phyloP scores from a whole-genome alignment of 2,113 vertebrate genomes.

The Neogale vison region DNA sequence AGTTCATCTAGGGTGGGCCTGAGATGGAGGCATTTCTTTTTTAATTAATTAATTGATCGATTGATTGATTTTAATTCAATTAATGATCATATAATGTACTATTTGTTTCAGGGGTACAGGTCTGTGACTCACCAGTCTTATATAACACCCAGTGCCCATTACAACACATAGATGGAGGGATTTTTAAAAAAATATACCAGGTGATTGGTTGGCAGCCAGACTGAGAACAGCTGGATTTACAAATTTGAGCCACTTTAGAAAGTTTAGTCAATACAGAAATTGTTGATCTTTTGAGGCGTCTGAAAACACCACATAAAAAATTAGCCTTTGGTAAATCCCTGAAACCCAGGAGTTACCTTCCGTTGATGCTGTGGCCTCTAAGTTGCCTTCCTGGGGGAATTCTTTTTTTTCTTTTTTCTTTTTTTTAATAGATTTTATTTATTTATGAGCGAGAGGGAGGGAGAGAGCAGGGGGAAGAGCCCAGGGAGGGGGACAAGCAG shows the following conservation, averaged over 20 bases:
- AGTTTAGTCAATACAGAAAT: neutral
- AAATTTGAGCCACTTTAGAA: neutral
- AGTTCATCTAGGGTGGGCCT: neutral
- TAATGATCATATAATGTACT: too few species aligned
- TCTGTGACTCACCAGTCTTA: neutral
- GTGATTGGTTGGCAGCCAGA: neutral
- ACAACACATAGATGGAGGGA: neutral
- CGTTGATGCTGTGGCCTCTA: neutral
- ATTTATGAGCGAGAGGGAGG: neutral
- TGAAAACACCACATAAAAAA: neutral
- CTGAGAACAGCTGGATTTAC: neutral
- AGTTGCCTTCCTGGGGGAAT: neutral
- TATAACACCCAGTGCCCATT: neutral
- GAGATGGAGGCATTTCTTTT: neutral
- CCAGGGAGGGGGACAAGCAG: neutral
- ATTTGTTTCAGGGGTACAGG: neutral
- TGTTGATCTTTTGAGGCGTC: neutral
- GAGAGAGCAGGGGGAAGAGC: neutral
- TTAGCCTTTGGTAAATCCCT: neutral
- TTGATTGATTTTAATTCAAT: too few species aligned
- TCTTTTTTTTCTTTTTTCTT: neutral
- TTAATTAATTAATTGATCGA: too few species aligned
- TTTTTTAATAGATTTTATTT: neutral
- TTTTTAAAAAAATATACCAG: neutral
- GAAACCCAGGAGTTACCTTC: neutral